These are phyloP conservation scores for Teleogryllus oceanicus DNA, from an alignment of 2,888 invertebrate genomes.

Conservation along the genomic window DNA sequence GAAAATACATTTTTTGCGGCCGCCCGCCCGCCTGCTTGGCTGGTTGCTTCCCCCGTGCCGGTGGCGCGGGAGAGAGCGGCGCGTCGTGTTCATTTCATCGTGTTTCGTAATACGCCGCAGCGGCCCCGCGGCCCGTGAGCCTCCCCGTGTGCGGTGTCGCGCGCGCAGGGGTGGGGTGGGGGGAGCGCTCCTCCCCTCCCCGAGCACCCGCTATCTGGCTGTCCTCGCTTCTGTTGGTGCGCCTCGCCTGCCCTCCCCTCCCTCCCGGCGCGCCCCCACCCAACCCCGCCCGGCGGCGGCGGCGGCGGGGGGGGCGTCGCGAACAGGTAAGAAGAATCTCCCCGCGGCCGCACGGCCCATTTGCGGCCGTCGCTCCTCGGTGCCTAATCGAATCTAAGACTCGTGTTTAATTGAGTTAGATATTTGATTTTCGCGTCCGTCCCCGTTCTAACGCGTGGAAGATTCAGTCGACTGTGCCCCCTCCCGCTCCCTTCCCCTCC, in stretches of 20 bases:
- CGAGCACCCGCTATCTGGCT: background rate
- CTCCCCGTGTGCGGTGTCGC: background rate
- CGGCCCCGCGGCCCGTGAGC: background rate
- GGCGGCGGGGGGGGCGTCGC: background rate
- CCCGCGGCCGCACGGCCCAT: background rate
- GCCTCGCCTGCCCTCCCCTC: background rate
- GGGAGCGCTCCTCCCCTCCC: background rate
- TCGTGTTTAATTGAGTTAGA: conserved; percentile 29
- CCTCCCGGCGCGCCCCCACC: background rate
- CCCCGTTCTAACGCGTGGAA: conserved; percentile 18
- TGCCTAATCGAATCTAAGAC: conserved; percentile 28
- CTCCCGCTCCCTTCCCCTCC: too few relatives aligned
- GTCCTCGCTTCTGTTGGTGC: conserved; percentile 9
- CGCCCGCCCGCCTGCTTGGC: background rate
- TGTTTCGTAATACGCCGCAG: background rate
- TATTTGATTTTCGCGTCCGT: conserved; percentile 1
- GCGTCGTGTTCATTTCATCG: conserved; percentile 12
- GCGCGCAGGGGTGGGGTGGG: too few relatives aligned
- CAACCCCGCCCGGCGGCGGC: background rate
- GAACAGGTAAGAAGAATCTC: background rate
- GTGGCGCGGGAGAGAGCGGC: too few relatives aligned
- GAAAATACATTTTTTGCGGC: background rate
- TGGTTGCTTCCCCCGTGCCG: too few relatives aligned
- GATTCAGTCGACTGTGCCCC: conserved; percentile 1
- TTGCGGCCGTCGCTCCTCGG: background rate